Evolutionary conservation across 2,888 invertebrate species (phyloP), one percentile per base, ranked within the genome.

Genomic region (Oxytorus armatus): DNA sequence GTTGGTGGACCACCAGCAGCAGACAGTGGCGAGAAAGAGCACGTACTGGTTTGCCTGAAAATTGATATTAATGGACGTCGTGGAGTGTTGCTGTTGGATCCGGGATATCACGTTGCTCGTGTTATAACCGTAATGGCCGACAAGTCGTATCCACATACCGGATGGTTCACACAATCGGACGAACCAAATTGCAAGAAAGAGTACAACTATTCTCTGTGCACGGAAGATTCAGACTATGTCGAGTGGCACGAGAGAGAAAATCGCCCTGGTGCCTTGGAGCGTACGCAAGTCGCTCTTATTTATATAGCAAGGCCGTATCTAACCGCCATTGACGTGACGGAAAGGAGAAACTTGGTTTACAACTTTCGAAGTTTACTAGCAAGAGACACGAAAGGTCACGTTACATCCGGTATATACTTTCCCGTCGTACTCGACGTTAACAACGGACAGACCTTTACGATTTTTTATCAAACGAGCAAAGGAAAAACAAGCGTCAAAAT

Each of bases 51-150:
- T 77, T 96, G 96, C 80, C 93, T 97, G 89, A 95, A 95, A 86
- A 93, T 97, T 79, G 92, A 94, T 84, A 94, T 97, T 74, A 95
- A 94, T 61, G 96, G 95, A 33, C 94, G 98, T 44, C 92, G 93
- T 0, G 98, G 97, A 33, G 93, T 96, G 63, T 92, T 98, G 92
- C 94, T 98, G 21, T 94, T 97, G 47, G 98, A 98, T 93, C 97
- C 98, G 0, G 98, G 98, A 16, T 98, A 98, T 92, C 98, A 98
- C 92, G 96, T 98, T 79, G 96, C 96, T 49, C 93, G 97, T 80
- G 96, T 96, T 75, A 94, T 98, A 80, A 97, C 97, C 21, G 95
- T 97, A 66, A 98, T 98, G 98, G 93, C 94, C 42, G 98, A 98
- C 91, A 94, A 95, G 81, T 93, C 94, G 59, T 97, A 96, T 92